Evolutionary conservation across 2,888 invertebrate genomes (phyloP), one percentile per base, ranked within the genome.

Genomic region (Acanthopleura granulata): DNA sequence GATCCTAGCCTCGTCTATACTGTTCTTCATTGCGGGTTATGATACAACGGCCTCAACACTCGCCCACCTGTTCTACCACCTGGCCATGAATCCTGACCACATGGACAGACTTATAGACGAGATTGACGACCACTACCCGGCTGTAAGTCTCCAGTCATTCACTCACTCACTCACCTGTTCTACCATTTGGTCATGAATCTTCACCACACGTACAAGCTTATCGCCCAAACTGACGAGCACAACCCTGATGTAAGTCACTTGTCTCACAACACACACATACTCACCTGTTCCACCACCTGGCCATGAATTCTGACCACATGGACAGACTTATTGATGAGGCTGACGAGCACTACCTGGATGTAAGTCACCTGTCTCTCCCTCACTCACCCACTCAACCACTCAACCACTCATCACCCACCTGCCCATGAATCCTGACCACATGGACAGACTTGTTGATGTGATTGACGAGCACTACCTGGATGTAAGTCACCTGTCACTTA

Each of bases 51-150:
- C 27, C 25, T 27, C 66, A 66, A 27, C 27, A 16, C 66, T 66
- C 3, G 22, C 66, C 18, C 66, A 66, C 25, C 6, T 25, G 18
- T 14, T 66, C 29, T 66, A 66, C 25, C 66, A 66, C 25, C 66
- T 66, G 16, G 66, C 66, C 16, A 6, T 66, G 22, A 66, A 66
- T 25, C 66, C 22, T 22, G 29, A 66, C 29, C 16, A 16, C 27
- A 66, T 27, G 25, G 66, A 66, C 22, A 66, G 25, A 25, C 66
- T 66, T 6, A 66, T 66, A 3, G 66, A 66, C 22, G 66, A 66
- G 25, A 66, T 66, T 22, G 66, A 66, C 29, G 22, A 66, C 4
- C 29, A 66, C 66, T 27, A 22, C 66, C 66, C 66, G 15, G 25
- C 6, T 66, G 66, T 66, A 66, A 27, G 66, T 66, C 57, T 9